Conservation (phyloP, 2,888 invertebrate species). For the Baronia brevicornis region DNA sequence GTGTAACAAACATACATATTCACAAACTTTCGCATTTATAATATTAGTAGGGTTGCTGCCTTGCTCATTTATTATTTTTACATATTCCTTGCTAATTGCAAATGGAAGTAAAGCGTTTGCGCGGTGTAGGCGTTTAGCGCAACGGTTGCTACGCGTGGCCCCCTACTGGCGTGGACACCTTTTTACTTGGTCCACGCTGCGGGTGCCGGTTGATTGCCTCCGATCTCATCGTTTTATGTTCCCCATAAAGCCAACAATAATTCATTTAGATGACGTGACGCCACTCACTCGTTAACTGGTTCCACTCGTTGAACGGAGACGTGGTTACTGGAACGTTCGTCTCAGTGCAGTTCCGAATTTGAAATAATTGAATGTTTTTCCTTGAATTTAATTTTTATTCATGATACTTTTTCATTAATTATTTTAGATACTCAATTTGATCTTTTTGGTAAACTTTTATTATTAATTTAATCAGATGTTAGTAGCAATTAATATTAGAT, state of each 20-base stretch:
- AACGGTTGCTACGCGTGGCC: slow-evolving; percentile 53
- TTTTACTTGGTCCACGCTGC: slow-evolving; percentile 65
- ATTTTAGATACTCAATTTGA: no score
- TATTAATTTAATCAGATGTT: slow-evolving; percentile 15
- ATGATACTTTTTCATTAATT: no score
- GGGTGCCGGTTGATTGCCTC: slow-evolving; percentile 73
- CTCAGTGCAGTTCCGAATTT: slow-evolving; percentile 10
- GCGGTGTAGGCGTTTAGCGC: slow-evolving; percentile 58
- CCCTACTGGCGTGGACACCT: slow-evolving; percentile 62
- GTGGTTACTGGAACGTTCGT: slow-evolving; percentile 47
- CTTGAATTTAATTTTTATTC: no score
- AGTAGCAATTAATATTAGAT: slow-evolving; percentile 18
- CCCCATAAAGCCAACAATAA: slow-evolving; percentile 74
- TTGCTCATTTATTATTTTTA: slow-evolving; percentile 44
- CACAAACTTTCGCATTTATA: no score
- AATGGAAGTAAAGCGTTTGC: slow-evolving; percentile 56
- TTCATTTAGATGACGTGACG: slow-evolving; percentile 75
- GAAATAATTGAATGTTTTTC: no score
- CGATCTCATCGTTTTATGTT: slow-evolving; percentile 73
- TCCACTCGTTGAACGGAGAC: slow-evolving; percentile 42
- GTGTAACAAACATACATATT: no score
- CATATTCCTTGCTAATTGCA: slow-evolving; percentile 69
- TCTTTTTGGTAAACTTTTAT: slow-evolving; percentile 11
- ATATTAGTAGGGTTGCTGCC: no score
- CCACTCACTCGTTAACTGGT: slow-evolving; percentile 71